Evolutionary conservation across 1,140 invertebrate genomes (phyloP).

Genomic region (Caenorhabditis inopinata): DNA sequence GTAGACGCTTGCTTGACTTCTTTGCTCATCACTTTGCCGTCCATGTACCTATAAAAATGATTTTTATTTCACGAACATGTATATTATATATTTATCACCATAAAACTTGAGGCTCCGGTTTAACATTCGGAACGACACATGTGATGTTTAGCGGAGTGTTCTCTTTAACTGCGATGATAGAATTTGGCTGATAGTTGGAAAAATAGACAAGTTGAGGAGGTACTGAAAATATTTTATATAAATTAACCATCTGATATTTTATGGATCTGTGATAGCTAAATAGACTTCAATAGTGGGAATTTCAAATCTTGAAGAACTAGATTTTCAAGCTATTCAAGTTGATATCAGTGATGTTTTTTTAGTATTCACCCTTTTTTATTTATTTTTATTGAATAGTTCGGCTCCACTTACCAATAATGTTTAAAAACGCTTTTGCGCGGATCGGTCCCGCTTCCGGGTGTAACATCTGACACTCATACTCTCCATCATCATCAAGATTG

Average conservation of each 20-base stretch:
- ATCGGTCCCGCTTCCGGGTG: constrained; percentile 45
- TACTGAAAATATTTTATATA: constrained; percentile 33
- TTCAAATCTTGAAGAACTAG: too few species aligned
- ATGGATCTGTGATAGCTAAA: too few species aligned
- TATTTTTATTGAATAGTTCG: too few species aligned
- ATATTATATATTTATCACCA: constrained; percentile 32
- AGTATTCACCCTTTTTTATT: too few species aligned
- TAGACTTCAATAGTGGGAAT: too few species aligned
- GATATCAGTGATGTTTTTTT: too few species aligned
- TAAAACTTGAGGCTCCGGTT: constrained; percentile 37
- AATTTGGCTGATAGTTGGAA: constrained; percentile 41
- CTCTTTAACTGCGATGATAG: constrained; percentile 45
- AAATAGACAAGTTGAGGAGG: constrained; percentile 43
- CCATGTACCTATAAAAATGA: constrained; percentile 44
- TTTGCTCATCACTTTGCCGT: constrained; percentile 44
- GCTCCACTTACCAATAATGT: constrained; percentile 46
- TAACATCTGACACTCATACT: constrained; percentile 53
- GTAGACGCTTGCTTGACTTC: constrained; percentile 9
- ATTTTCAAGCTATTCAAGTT: too few species aligned
- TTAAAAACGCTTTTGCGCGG: constrained; percentile 42
- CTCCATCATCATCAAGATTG: constrained; percentile 48
- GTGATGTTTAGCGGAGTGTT: constrained; percentile 46
- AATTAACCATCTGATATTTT: neutral
- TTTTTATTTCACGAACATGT: neutral
- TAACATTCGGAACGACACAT: constrained; percentile 48